A percentile compares a stretch with the other conserved stretches of the same genome.
Evolutionary conservation across 2,888 invertebrate genomes (phyloP).

Genomic region (Malachius bipustulatus): DNA sequence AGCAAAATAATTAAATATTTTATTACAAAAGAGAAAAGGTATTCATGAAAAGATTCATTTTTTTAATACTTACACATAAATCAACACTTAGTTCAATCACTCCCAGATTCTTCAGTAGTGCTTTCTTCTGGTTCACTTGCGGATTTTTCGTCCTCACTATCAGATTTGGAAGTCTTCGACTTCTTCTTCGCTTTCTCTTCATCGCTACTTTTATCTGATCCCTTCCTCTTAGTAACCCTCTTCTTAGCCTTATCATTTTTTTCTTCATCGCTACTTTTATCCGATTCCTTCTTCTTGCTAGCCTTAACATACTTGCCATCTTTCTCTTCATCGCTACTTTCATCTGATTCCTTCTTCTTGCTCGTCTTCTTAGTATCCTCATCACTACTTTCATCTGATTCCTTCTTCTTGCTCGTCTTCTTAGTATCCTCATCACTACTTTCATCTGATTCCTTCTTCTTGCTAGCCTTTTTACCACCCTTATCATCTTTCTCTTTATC

Average conservation of each 20-base stretch:
- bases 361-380: background rate
- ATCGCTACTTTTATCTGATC: conserved; percentile 1
- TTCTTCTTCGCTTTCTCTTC: conserved; percentile 4
- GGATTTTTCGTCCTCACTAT: background rate
- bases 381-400: conserved; percentile 3
- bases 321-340: background rate
- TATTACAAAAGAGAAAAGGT: no score
- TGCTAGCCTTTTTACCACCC: background rate
- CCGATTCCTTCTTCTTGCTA: background rate
- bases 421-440: background rate
- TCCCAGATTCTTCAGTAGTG: background rate
- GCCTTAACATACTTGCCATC: background rate
- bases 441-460: background rate
- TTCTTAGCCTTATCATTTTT: background rate
- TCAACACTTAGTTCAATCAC: no score
- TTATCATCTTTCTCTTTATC: background rate
- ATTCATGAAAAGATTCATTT: no score
- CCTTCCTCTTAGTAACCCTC: background rate
- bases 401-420: background rate
- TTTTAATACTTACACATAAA: no score
- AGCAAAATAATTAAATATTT: no score
- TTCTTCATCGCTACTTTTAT: conserved; percentile 4
- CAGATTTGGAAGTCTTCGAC: background rate
- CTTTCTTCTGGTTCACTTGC: conserved; percentile 2
- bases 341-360: no score